Evolutionary conservation across 1,140 invertebrate species (phyloP).

Genomic region (Eumaeus atala): DNA sequence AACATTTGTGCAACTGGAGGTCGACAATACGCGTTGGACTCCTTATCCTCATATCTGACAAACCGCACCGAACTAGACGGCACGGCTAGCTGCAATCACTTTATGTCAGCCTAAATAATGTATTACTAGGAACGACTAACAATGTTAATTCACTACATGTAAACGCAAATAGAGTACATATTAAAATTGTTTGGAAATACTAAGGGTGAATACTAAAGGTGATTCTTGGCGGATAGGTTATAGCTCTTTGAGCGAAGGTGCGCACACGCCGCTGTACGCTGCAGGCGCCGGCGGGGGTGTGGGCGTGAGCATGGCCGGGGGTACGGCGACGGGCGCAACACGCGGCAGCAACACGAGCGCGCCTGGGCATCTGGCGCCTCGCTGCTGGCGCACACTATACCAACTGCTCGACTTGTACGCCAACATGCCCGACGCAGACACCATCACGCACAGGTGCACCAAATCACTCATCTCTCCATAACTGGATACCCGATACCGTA

Average conservation of each 20-base stretch:
- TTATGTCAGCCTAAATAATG: too few relatives aligned
- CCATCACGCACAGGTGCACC: slow-evolving; percentile 77
- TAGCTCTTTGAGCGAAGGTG: slow-evolving; percentile 81
- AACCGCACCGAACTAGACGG: too few relatives aligned
- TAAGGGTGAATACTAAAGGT: too few relatives aligned
- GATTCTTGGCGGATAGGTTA: slow-evolving; percentile 62
- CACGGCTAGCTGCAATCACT: too few relatives aligned
- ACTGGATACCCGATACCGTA: too few relatives aligned
- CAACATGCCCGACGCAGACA: slow-evolving; percentile 95
- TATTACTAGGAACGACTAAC: not conserved
- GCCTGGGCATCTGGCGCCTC: slow-evolving; percentile 76
- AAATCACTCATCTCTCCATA: too few relatives aligned
- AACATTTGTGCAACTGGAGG: too few relatives aligned
- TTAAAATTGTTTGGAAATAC: not conserved
- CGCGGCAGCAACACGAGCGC: slow-evolving; percentile 49
- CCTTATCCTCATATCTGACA: too few relatives aligned
- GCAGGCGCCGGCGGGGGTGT: slow-evolving; percentile 16
- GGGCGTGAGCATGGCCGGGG: slow-evolving; percentile 23
- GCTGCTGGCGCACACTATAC: slow-evolving; percentile 96
- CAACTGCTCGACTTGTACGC: slow-evolving; percentile 94
- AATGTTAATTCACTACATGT: not conserved
- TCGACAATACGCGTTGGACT: too few relatives aligned
- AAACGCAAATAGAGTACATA: not conserved
- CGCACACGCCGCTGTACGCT: slow-evolving; percentile 82
- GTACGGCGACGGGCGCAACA: slow-evolving; percentile 6